Percentiles rank a stretch among this genome's conserved stretches.
These are phyloP conservation scores for Mormyrops attenuatus DNA, from an alignment of 2,797 vertebrate genomes.

Conservation along the genomic window DNA sequence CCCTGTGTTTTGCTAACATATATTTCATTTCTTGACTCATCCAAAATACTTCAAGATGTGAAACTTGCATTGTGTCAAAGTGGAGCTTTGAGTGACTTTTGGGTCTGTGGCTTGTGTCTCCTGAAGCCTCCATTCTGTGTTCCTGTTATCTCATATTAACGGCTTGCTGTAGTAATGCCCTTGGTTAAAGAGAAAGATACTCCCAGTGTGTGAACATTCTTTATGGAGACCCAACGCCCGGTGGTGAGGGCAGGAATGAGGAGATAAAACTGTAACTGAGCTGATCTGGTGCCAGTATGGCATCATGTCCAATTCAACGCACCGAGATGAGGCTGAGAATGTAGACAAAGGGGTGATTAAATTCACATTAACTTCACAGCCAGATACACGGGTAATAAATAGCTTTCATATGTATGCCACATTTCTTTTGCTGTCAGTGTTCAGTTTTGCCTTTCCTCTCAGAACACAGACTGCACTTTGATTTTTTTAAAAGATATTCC, in stretches of 20 bases:
- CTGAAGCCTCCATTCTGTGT: neutral
- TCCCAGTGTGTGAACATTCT: neutral
- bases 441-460: constrained; percentile 22
- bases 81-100: neutral
- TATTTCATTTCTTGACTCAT: neutral
- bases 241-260: neutral
- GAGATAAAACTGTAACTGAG: neutral
- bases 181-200: neutral
- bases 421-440: neutral
- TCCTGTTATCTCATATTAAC: neutral
- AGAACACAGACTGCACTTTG: constrained; percentile 5
- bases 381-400: constrained; percentile 14
- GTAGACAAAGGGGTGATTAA: constrained; percentile 12
- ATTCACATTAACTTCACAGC: constrained; percentile 5
- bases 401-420: constrained; percentile 16
- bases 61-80: neutral
- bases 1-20: neutral
- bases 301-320: neutral
- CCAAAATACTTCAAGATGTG: neutral
- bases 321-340: neutral
- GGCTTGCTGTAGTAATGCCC: neutral
- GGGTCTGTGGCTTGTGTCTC: neutral
- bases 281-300: neutral
- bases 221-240: neutral
- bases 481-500: constrained; percentile 28